Base-by-base conservation (phyloP, 1,140 invertebrate genomes). In the Cotesia vestalis region DNA sequence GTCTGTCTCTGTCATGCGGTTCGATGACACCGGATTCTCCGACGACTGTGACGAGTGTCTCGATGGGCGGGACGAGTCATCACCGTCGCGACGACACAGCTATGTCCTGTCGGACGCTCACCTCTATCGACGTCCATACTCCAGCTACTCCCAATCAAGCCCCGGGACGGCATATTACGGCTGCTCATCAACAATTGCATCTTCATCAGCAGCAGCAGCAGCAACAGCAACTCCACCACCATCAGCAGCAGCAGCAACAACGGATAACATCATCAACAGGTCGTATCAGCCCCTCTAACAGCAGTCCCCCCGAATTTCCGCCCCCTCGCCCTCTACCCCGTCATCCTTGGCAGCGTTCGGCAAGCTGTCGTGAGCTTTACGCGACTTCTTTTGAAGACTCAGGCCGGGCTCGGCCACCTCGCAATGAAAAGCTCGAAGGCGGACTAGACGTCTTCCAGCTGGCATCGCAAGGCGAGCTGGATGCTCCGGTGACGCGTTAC, bases 341-440 rank as follows among this genome's bases (percentile, higher is more conserved):
- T 66, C 88, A 89, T 78, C 85, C 90, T 36, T 92, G 91, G 91
- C 90, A 92, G 67, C 92, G 93, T 78, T 94, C 92, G 80, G 91
- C 92, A 75, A 93, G 92, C 78, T 94, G 93, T 85, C 90, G 91
- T 80, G 92, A 94, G 77, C 87, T 94, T 27, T 92, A 93, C 80
- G 91, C 91, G 80, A 91, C 90, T 79, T 91, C 90, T 80, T 92
- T 92, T 80, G 91, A 92, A 75, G 90, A 91, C 72, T 90, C 91
- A 5, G 90, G 90, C 59, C 89, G 90, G 79, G 87, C 90, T 74
- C 87, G 88, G 36, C 78, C 84, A 9, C 87, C 80, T 72, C 52
- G 27, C 5, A 84, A 85, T 70, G 78, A 82, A 1, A 84, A 84
- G 66, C 75, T 78, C 53, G 55, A 75, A 76, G 34, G 14, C 61